Evolutionary conservation across 2,797 vertebrate genomes (phyloP), one percentile per base, ranked within the genome.

Genomic region (Macropodus opercularis): DNA sequence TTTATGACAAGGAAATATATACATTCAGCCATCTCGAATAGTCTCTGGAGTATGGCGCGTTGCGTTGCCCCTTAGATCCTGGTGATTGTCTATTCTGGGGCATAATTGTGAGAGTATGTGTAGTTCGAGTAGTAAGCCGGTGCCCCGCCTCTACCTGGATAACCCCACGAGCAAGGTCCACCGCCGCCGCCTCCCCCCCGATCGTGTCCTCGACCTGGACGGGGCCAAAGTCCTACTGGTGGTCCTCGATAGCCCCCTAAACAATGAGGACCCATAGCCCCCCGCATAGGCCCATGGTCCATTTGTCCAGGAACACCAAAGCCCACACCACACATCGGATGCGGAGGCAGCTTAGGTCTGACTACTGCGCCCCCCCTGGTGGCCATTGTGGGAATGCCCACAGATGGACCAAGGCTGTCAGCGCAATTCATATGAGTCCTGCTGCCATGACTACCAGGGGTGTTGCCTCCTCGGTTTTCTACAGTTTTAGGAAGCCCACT

Each of bases 1-100:
- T 89, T 91, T 88, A 85, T 90, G 84, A 89, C 87, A 90, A 89
- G 85, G 82, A 88, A 90, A 87, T 93, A 93, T 93, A 51, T 93
- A 93, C 92, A 93, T 91, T 93, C 91, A 87, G 79, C 80, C 85
- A 89, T 82, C 74, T 85, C 71, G 66, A 69, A 56, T 59, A 85
- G 90, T 92, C 87, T 90, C 70, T 87, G 72, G 66, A 73, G 73
- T 78, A 77, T 67, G 72, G 53, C 50, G 19, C 63, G n/a, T 75
- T 50, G 56, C 57, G 53, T 62, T 75, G 63, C 77, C 72, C 75
- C 72, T 23, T 61, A n/a, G 3, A 19, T 51, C 50, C 13, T 10
- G 12, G 22, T 85, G 87, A 89, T 89, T 86, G 88, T 90, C 87
- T 89, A 89, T 87, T 92, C 81, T 84, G 87, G 90, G 75, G 85